Percentiles rank a stretch among this genome's conserved stretches.
These are phyloP conservation scores for Oceanodroma tethys DNA, from an alignment of 2,113 vertebrate genomes.

Conservation along the genomic window DNA sequence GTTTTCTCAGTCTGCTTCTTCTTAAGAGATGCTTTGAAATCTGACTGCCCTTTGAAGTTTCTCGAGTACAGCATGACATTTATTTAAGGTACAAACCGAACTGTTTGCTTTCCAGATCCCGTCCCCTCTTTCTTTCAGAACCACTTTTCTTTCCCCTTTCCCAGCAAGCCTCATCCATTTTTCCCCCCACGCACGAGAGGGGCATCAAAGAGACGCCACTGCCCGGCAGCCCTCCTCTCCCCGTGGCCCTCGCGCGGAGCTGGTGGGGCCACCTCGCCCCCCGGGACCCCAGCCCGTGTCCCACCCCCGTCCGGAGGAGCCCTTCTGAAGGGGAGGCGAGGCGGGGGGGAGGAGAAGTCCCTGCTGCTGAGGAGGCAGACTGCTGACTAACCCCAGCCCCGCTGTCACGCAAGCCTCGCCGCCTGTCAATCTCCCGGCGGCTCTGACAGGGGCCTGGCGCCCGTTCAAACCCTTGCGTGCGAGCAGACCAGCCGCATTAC, in stretches of 20 bases:
- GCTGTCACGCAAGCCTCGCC: conserved; percentile 88
- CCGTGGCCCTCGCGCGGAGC: rapidly evolving
- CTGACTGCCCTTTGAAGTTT: conserved; percentile 56
- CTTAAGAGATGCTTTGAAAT: conserved; percentile 61
- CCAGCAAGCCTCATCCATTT: neutral
- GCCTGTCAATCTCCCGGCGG: conserved; percentile 85
- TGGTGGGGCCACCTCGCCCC: conserved; percentile 49
- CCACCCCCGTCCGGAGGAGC: conserved; percentile 67
- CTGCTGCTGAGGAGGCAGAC: conserved; percentile 61
- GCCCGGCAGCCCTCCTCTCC: conserved; percentile 34
- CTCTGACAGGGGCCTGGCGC: conserved; percentile 85
- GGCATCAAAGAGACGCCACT: conserved; percentile 42
- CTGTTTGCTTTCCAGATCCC: conserved; percentile 6
- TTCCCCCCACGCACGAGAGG: neutral
- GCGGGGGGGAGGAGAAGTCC: conserved; percentile 57
- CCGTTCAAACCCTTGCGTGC: conserved; percentile 89
- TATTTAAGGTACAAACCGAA: conserved; percentile 45
- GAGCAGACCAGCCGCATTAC: conserved; percentile 86
- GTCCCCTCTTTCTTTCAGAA: neutral
- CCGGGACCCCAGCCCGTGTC: neutral
- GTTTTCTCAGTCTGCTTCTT: conserved; percentile 61
- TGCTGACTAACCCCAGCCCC: conserved; percentile 82
- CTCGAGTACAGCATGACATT: conserved; percentile 46
- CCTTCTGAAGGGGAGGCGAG: conserved; percentile 61
- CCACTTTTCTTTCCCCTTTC: neutral